phyloP scores from a whole-genome alignment of 1,140 invertebrate species.

The Aphelenchoides fujianensis region DNA sequence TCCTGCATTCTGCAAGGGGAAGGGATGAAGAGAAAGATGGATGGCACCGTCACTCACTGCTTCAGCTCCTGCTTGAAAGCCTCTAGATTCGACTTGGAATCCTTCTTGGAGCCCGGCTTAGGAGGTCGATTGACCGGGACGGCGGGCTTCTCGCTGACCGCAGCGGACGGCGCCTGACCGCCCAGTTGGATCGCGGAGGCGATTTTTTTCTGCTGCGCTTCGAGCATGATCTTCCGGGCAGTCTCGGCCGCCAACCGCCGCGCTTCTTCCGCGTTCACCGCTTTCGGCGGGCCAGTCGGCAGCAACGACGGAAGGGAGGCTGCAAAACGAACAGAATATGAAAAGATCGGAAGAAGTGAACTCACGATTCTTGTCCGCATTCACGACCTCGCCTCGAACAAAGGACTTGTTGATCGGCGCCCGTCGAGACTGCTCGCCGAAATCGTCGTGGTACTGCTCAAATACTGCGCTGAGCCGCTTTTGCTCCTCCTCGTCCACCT shows the following conservation, averaged over 20 bases:
- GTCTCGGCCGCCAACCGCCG: constrained; percentile 51
- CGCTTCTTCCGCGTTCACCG: constrained; percentile 38
- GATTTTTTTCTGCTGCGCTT: constrained; percentile 31
- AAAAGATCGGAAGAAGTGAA: constrained; percentile 24
- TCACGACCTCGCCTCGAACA: constrained; percentile 60
- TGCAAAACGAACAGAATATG: constrained; percentile 17
- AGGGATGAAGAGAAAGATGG: background rate
- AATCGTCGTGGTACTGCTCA: constrained; percentile 48
- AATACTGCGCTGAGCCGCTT: constrained; percentile 47
- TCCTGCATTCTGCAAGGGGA: constrained; percentile 78
- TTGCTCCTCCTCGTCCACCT: constrained; percentile 55
- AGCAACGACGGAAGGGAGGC: constrained; percentile 1
- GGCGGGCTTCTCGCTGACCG: background rate
- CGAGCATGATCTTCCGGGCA: constrained; percentile 46
- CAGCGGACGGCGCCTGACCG: constrained; percentile 18
- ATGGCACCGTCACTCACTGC: constrained; percentile 67
- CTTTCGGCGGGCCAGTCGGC: constrained; percentile 9
- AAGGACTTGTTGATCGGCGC: constrained; percentile 45
- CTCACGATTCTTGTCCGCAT: constrained; percentile 50
- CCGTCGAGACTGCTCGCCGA: constrained; percentile 34
- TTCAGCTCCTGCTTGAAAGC: constrained; percentile 90
- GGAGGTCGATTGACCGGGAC: constrained; percentile 46
- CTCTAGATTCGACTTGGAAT: constrained; percentile 86
- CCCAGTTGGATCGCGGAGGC: constrained; percentile 11
- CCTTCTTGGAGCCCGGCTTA: constrained; percentile 67